Percentiles rank a stretch among this genome's conserved stretches.
Evolutionary conservation across 2,113 vertebrate species (phyloP).

Genomic region (Coreoperca whiteheadi): DNA sequence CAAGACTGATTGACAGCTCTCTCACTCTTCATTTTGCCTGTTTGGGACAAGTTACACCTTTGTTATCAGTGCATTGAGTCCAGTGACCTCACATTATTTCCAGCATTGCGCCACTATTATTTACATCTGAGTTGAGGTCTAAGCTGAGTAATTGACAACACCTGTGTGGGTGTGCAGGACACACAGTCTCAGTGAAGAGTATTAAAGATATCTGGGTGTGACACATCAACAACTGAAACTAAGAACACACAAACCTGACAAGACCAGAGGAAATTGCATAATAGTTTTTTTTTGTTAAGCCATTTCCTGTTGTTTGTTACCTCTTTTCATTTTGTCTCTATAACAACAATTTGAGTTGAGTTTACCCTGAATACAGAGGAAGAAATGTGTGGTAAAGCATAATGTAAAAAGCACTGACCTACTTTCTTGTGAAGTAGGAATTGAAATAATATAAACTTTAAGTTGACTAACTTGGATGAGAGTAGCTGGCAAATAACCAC

Average conservation of each 20-base stretch:
- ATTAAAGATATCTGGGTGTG: neutral
- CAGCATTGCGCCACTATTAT: too few relatives aligned
- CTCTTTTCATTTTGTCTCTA: neutral
- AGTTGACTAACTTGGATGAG: neutral
- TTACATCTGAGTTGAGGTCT: neutral
- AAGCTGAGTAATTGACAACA: neutral
- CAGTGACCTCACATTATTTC: too few relatives aligned
- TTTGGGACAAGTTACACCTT: too few relatives aligned
- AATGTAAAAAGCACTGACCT: neutral
- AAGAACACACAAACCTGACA: neutral
- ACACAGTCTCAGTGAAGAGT: neutral
- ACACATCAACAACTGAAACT: neutral
- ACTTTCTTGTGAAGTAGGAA: neutral
- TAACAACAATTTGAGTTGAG: neutral
- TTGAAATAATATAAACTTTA: neutral
- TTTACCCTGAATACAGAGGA: too few relatives aligned
- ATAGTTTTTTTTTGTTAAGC: neutral
- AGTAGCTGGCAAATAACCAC: too few relatives aligned
- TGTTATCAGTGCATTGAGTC: neutral
- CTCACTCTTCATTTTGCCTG: too few relatives aligned
- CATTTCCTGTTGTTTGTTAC: neutral
- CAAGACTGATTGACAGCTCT: neutral
- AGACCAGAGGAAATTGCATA: too few relatives aligned
- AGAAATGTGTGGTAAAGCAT: neutral
- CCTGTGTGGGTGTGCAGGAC: neutral